Conservation (phyloP, 2,888 invertebrate genomes). For the Kryphioiulus occultus region DNA sequence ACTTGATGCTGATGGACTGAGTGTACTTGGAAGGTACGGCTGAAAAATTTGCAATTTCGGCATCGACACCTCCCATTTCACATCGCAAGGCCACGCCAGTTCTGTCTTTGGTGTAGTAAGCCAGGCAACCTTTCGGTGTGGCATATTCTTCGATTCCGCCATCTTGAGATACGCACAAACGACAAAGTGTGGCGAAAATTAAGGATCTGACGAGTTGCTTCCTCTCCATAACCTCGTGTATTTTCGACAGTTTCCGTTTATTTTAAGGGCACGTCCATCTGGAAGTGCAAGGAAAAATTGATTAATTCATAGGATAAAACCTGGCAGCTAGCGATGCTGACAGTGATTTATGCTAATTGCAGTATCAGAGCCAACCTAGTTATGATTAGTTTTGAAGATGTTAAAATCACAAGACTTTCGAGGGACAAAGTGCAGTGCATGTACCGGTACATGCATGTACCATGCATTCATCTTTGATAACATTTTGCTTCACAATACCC, state of each 20-base stretch:
- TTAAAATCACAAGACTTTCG: too few relatives aligned
- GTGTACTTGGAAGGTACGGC: neutral
- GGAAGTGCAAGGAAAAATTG: neutral
- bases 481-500: too few relatives aligned
- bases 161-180: neutral
- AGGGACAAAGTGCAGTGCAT: too few relatives aligned
- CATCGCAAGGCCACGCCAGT: conserved; percentile 17
- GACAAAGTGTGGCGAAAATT: neutral
- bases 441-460: too few relatives aligned
- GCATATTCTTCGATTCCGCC: neutral
- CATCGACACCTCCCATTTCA: neutral
- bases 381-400: too few relatives aligned
- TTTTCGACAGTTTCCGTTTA: neutral
- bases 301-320: neutral
- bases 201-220: neutral
- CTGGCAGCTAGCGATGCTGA: neutral
- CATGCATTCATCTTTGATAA: too few relatives aligned
- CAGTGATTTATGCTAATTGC: too few relatives aligned
- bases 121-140: neutral
- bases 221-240: neutral
- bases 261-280: neutral
- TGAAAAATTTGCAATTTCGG: neutral
- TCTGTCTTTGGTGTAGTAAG: neutral
- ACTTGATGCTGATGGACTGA: neutral
- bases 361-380: too few relatives aligned